Evolutionary conservation across 2,888 invertebrate genomes (phyloP).

Genomic region (Pristionchus fissidentatus): DNA sequence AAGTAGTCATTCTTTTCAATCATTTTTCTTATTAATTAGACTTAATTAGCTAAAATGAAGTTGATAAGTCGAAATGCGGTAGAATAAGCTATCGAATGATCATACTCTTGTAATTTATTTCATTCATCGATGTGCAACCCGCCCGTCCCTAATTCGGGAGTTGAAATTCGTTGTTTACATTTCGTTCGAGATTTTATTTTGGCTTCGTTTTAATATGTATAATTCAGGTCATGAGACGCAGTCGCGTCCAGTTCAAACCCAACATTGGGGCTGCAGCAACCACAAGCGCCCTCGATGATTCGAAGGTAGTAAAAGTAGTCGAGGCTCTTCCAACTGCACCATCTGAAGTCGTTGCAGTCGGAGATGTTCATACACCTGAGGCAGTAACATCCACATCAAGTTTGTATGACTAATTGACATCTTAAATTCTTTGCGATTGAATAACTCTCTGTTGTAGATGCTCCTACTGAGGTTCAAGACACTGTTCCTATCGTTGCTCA

Average conservation of each 20-base stretch:
- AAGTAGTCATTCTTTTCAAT: too few relatives aligned
- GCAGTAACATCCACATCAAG: neutral
- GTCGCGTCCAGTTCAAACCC: constrained; percentile 42
- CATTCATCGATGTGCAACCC: too few relatives aligned
- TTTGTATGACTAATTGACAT: neutral
- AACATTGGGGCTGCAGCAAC: constrained; percentile 23
- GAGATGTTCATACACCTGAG: neutral
- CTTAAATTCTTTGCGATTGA: neutral
- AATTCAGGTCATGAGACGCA: constrained; percentile 15
- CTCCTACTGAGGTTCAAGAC: neutral
- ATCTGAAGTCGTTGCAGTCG: neutral
- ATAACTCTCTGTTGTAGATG: neutral
- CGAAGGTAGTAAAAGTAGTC: neutral
- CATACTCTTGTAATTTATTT: too few relatives aligned
- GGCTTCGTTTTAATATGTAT: neutral
- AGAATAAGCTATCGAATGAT: too few relatives aligned
- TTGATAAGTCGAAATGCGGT: too few relatives aligned
- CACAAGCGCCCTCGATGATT: neutral
- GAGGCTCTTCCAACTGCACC: neutral
- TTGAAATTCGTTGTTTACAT: too few relatives aligned
- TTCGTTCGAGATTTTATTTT: too few relatives aligned
- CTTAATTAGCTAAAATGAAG: too few relatives aligned
- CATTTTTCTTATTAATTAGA: too few relatives aligned
- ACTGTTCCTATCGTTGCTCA: neutral
- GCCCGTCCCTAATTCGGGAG: too few relatives aligned